These are phyloP conservation scores for Climacteris rufus DNA, from an alignment of 2,113 vertebrate genomes.

Conservation along the genomic window DNA sequence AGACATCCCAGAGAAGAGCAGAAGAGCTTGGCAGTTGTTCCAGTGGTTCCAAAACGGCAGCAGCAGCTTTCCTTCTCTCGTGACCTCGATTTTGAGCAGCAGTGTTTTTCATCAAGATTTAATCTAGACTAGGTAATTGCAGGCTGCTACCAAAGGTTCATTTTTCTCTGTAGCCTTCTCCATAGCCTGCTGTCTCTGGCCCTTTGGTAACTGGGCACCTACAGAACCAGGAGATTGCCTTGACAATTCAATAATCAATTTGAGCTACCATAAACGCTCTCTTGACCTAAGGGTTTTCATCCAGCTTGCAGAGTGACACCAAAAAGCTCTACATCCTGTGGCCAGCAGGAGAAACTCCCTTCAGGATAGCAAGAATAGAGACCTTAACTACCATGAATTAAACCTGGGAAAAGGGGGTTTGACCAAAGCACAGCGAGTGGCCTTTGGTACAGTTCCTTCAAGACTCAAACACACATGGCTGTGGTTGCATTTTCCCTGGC, in stretches of 20 bases:
- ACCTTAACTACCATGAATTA: background rate
- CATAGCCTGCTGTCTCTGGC: background rate
- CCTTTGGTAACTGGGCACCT: background rate
- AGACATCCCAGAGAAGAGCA: background rate
- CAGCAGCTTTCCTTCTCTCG: background rate
- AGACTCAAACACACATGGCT: rapidly evolving
- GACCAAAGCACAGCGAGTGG: rapidly evolving
- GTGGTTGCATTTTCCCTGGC: background rate
- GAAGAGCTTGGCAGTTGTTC: background rate
- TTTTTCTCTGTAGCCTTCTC: background rate
- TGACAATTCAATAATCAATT: background rate
- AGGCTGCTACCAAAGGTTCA: background rate
- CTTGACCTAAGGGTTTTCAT: background rate
- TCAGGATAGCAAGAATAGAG: background rate
- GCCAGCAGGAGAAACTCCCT: background rate
- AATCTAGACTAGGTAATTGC: background rate
- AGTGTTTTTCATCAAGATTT: background rate
- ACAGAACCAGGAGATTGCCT: background rate
- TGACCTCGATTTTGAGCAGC: background rate
- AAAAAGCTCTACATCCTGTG: background rate
- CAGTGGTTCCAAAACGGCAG: rapidly evolving
- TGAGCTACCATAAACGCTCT: background rate
- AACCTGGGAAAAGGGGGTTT: background rate
- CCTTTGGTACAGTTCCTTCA: background rate
- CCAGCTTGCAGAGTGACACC: background rate